phyloP scores from a whole-genome alignment of 2,797 vertebrate genomes.

The Vultur gryphus region DNA sequence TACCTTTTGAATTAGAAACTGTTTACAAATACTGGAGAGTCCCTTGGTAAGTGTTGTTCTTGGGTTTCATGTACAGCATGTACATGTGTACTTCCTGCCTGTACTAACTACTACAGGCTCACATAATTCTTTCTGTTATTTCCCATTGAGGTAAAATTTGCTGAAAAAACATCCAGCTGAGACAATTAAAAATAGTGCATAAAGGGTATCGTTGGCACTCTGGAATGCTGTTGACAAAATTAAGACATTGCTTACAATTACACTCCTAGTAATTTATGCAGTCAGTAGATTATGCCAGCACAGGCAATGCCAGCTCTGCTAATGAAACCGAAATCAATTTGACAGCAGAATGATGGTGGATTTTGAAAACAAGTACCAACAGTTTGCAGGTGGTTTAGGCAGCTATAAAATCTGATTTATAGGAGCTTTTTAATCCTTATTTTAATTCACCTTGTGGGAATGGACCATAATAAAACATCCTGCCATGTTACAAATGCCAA shows the following conservation, averaged over 20 bases:
- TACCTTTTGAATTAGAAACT: not conserved
- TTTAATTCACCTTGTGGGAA: conserved; percentile 71
- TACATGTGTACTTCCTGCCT: not conserved
- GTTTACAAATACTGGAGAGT: not conserved
- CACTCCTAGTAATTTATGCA: conserved; percentile 48
- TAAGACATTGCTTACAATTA: conserved; percentile 60
- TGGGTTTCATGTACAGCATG: not conserved
- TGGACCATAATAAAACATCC: conserved; percentile 19
- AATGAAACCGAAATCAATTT: conserved; percentile 60
- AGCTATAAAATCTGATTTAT: conserved; percentile 70
- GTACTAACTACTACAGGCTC: not conserved
- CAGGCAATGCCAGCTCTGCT: conserved; percentile 52
- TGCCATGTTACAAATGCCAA: not conserved
- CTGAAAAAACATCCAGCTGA: not conserved
- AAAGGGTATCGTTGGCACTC: not conserved
- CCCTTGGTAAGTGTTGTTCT: not conserved
- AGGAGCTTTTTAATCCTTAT: conserved; percentile 57
- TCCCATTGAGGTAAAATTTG: not conserved
- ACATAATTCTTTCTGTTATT: not conserved
- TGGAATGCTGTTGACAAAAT: conserved; percentile 50
- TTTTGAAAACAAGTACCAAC: conserved; percentile 60
- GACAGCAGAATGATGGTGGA: conserved; percentile 56
- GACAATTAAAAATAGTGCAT: not conserved
- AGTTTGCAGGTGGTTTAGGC: conserved; percentile 65
- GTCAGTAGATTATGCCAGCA: conserved; percentile 16